phyloP scores from a whole-genome alignment of 2,797 vertebrate species.

The Acanthurus leucopareius region DNA sequence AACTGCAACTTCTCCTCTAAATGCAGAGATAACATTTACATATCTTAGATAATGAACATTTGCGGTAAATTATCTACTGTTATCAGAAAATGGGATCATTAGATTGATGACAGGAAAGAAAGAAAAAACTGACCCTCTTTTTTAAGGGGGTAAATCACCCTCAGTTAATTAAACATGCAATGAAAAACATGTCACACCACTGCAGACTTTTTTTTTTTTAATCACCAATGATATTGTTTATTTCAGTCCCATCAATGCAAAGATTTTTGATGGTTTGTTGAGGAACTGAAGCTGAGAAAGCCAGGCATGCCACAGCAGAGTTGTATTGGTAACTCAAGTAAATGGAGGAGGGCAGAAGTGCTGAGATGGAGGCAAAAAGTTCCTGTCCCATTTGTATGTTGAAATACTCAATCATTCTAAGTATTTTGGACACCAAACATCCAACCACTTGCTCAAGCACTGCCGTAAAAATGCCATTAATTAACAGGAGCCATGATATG shows the following conservation, averaged over 20 bases:
- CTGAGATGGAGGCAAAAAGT: conserved; percentile 12
- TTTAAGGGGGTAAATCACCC: neutral
- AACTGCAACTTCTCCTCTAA: conserved; percentile 14
- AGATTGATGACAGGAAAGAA: too few species aligned
- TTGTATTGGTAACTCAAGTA: neutral
- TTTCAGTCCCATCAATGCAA: neutral
- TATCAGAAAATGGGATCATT: neutral
- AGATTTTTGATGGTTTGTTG: neutral
- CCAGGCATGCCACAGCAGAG: neutral
- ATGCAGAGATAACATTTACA: neutral
- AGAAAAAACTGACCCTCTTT: neutral
- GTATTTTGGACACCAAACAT: neutral
- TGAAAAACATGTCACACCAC: neutral
- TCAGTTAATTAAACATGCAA: neutral
- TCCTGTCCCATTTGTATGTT: neutral
- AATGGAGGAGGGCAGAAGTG: neutral
- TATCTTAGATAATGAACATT: neutral
- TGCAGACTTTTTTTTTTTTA: neutral
- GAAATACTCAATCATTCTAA: neutral
- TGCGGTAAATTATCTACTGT: neutral
- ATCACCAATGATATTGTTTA: neutral
- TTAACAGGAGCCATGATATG: neutral
- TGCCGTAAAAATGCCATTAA: neutral
- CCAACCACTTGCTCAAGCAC: neutral
- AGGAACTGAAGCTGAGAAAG: conserved; percentile 5